phyloP scores from a whole-genome alignment of 1,140 invertebrate genomes.

The Plectrocnemia conspersa region DNA sequence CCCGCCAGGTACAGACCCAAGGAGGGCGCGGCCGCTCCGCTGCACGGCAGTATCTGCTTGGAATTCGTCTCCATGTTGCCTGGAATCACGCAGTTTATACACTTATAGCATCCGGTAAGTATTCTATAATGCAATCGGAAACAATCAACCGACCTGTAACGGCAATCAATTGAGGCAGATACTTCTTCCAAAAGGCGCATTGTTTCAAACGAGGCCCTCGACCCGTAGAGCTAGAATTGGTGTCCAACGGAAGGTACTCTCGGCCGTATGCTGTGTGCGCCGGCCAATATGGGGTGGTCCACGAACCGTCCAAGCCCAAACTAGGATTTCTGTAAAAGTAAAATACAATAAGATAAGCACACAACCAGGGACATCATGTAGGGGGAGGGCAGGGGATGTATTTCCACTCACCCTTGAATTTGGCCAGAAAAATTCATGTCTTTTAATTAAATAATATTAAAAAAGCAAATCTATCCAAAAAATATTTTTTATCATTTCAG shows the following conservation, averaged over 20 bases:
- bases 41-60: not conserved
- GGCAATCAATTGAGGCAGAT: slow-evolving; percentile 81
- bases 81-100: slow-evolving; percentile 5
- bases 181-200: slow-evolving; percentile 95
- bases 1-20: slow-evolving; percentile 8
- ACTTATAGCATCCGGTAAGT: not conserved
- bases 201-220: slow-evolving; percentile 81
- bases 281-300: slow-evolving; percentile 74
- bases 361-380: no score
- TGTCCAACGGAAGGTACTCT: slow-evolving; percentile 80
- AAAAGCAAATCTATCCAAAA: no score
- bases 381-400: no score
- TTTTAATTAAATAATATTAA: no score
- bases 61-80: slow-evolving; percentile 9
- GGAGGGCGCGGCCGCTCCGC: not conserved
- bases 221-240: slow-evolving; percentile 75
- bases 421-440: no score
- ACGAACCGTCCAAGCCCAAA: slow-evolving; percentile 58
- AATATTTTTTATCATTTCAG: no score
- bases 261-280: slow-evolving; percentile 74
- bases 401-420: no score
- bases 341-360: no score
- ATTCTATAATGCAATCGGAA: not conserved
- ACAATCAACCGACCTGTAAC: slow-evolving; percentile 61
- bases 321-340: slow-evolving; percentile 62